Conservation (phyloP, 2,888 invertebrate genomes). For the Acleris holmiana region DNA sequence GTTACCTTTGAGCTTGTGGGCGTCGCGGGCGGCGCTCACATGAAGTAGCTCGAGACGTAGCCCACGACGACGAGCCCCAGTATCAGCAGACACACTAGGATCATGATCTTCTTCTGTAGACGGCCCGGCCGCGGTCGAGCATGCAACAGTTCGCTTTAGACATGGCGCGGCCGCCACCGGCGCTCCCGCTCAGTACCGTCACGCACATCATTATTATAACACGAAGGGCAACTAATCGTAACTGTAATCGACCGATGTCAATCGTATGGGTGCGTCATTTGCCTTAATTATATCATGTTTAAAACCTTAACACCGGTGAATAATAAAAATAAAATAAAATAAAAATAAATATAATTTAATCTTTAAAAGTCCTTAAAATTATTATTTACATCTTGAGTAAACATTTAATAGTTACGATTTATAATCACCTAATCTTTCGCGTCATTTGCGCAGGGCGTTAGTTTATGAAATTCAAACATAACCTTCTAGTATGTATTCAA, state of each 20-base stretch:
- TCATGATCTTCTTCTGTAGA: conserved; percentile 95
- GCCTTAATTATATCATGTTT: conserved; percentile 53
- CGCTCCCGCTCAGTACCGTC: conserved; percentile 48
- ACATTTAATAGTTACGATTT: conserved; percentile 54
- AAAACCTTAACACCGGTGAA: conserved; percentile 43
- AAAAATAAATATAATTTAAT: conserved; percentile 78
- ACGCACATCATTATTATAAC: conserved; percentile 29
- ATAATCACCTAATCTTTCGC: conserved; percentile 59
- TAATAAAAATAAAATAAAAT: conserved; percentile 67
- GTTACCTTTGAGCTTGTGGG: conserved; percentile 78
- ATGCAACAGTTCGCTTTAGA: conserved; percentile 81
- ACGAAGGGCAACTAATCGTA: conserved; percentile 29
- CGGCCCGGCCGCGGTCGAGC: conserved; percentile 64
- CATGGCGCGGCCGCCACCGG: conserved; percentile 45
- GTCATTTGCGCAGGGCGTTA: conserved; percentile 45
- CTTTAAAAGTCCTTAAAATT: conserved; percentile 66
- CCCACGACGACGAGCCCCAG: conserved; percentile 91
- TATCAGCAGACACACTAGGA: conserved; percentile 94
- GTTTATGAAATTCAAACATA: conserved; percentile 50
- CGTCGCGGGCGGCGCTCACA: conserved; percentile 72
- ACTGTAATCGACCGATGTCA: conserved; percentile 37
- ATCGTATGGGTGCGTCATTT: conserved; percentile 74
- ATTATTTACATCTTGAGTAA: conserved; percentile 80
- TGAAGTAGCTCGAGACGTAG: conserved; percentile 86
- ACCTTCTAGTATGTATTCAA: conserved; percentile 51